These are phyloP conservation scores for Lepidothrix coronata DNA, from an alignment of 2,113 vertebrate species.

Conservation along the genomic window DNA sequence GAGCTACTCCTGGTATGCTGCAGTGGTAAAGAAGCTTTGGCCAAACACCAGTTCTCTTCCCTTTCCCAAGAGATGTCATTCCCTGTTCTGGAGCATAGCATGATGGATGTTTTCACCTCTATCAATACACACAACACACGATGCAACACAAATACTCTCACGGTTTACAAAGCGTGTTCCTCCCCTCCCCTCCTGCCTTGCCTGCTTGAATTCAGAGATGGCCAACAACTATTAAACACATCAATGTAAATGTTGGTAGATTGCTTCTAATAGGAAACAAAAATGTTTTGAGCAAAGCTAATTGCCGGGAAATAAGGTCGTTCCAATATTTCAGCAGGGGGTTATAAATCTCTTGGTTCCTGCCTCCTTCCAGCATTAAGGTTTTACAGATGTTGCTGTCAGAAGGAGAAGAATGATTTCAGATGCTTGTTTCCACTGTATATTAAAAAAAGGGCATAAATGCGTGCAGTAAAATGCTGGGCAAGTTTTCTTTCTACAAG, in stretches of 20 bases:
- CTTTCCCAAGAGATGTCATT: neutral
- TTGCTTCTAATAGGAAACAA: constrained; percentile 62
- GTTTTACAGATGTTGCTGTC: constrained; percentile 66
- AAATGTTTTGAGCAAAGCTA: constrained; percentile 67
- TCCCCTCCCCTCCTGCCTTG: neutral
- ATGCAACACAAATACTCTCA: neutral
- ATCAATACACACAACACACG: neutral
- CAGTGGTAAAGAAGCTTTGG: neutral
- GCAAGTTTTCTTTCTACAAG: neutral
- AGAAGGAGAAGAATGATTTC: constrained; percentile 41
- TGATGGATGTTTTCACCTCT: neutral
- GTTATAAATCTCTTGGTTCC: constrained; percentile 57
- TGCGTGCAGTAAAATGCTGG: neutral
- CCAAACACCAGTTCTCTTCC: neutral
- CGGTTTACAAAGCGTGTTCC: neutral
- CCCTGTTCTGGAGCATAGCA: neutral
- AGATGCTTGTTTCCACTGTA: constrained; percentile 54
- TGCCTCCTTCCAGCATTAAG: constrained; percentile 41
- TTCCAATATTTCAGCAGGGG: constrained; percentile 57
- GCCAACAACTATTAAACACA: constrained; percentile 44
- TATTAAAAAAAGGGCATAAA: neutral
- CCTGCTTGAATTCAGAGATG: constrained; percentile 21
- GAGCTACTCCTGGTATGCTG: neutral
- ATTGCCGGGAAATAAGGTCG: constrained; percentile 61
- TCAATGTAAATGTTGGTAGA: constrained; percentile 43